phyloP scores from a whole-genome alignment of 2,797 vertebrate species.

The Phataginus tetradactyla region DNA sequence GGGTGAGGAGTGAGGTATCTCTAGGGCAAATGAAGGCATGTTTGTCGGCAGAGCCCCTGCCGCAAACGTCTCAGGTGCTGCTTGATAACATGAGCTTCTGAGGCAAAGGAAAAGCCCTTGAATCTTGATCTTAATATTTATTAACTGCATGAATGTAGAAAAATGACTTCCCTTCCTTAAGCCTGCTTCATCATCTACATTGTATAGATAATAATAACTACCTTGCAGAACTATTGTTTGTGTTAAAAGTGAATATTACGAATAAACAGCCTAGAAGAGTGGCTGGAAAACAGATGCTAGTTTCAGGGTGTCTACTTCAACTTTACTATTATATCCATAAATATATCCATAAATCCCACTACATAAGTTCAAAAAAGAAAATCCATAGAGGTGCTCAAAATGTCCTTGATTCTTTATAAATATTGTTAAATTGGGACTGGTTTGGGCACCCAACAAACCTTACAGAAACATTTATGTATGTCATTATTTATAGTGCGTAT shows the following conservation, averaged over 20 bases:
- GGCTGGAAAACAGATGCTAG: background rate
- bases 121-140: background rate
- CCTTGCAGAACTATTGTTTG: background rate
- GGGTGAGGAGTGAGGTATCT: background rate
- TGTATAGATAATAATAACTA: background rate
- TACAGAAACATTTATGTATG: background rate
- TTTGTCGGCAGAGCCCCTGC: background rate
- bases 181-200: background rate
- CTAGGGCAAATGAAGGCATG: background rate
- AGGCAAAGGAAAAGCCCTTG: background rate
- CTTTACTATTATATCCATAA: background rate
- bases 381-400: background rate
- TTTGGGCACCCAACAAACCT: background rate
- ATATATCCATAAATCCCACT: background rate
- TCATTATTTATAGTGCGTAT: background rate
- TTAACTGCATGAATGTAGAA: background rate
- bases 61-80: background rate
- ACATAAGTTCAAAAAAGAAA: background rate
- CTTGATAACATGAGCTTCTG: background rate
- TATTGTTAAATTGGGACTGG: background rate
- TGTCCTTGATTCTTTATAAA: background rate
- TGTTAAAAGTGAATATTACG: background rate
- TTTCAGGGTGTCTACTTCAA: background rate
- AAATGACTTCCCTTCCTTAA: background rate
- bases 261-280: background rate